Evolutionary conservation across 35 echinoderm and acorn worm genomes (phyloP), one percentile per base, ranked within the genome.

Genomic region (Lytechinus pictus): DNA sequence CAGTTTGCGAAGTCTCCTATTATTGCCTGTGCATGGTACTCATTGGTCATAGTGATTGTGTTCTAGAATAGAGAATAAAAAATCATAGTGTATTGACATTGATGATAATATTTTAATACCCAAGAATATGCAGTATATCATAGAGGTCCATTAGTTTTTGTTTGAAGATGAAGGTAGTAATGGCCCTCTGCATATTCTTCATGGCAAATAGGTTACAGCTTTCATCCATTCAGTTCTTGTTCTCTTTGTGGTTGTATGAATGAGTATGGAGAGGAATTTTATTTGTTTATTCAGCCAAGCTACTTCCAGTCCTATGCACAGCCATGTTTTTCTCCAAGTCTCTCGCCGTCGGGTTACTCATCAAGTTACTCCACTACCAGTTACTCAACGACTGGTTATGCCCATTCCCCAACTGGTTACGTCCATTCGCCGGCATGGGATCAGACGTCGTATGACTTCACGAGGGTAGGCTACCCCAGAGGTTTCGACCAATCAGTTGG

Each of bases 371-470:
- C 66, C 19, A 10, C 56, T 9, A 58, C 55, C 55, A 11, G 11
- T 57, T 57, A 57, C 55, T 71, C 61, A 21, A 71, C 88, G 61
- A 71, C 88, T 12, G 88, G 88, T 90, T 90, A 90, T 44, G 4
- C 88, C 14, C 88, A 44, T 44, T 52, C 29, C 9, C 88, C 28
- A 8, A 54, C 88, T 21, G 28, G 88, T 44, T 52, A 90, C 29
- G 9, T 52, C 29, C 88, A 44, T 54, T 44, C 28, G 28, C 88
- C 88, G 10, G 52, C 88, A 14, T 90, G 88, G 88, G 88, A 90
- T 54, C 88, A 90, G n/a, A 79, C 66, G 88, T 54, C 88, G 5
- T 90, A 90, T 90, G 52, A 52, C 28, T 90, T 90, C 52, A 21
- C 14, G 29, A 90, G 88, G 88, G 88, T 90, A 90, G 88, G 88